Evolutionary conservation across 2,113 vertebrate genomes (phyloP), one percentile per base, ranked within the genome.

Genomic region (Pungitius pungitius): DNA sequence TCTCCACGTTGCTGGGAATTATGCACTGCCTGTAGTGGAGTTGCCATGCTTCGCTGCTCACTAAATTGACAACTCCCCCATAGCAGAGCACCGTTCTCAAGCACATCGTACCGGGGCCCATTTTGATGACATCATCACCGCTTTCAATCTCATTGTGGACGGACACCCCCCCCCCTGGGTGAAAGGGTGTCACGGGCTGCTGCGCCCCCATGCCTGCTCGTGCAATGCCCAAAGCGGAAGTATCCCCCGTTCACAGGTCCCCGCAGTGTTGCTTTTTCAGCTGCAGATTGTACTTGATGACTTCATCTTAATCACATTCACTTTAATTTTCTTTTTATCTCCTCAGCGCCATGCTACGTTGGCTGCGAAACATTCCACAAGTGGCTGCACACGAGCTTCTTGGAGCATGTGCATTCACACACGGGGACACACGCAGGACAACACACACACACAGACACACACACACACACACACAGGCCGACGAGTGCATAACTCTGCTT

Each of bases 91-190:
- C 78, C 39, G 59, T 64, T 85, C 80, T 88, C 64, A 43, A 85
- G 73, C 73, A 82, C 84, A 83, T 79, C 77, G 76, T 82, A 84
- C 83, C 76, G 75, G 71, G 82, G 81, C 81, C 82, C 55, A 14
- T 87, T 91, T 90, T 93, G 92, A 93, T 92, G 92, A 92, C 90
- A 92, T 93, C 92, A 92, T 92, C 88, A 82, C 47, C 51, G 81
- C 90, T 92, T 89, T 89, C 90, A 87, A 78, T 92, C 87, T 90
- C 75, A 67, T 24, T 49, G 78, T 55, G 82, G 82, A 84, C 73
- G 6, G 68, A 75, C 33, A 4, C 33, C 33, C 30, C 30, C 30
- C 26, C 88, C 92, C 73, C 69, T 47, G 85, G 90, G 71, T 77
- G 49, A 61, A 64, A 72, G 63, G 68, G 82, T 80, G 90, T 90